phyloP scores from a whole-genome alignment of 2,113 vertebrate species.

The Arvicanthis niloticus region DNA sequence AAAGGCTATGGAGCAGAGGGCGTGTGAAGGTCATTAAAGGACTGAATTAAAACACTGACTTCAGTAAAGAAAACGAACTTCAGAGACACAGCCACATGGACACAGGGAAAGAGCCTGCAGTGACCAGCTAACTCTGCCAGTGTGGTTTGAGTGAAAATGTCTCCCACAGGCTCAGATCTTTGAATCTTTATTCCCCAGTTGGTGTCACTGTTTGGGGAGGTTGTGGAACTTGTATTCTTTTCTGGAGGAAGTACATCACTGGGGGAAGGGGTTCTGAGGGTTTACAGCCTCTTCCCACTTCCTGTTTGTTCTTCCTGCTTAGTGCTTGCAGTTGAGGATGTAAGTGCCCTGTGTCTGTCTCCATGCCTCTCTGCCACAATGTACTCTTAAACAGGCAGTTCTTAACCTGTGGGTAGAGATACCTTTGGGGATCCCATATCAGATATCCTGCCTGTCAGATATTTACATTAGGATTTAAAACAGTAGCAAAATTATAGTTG shows the following conservation, averaged over 20 bases:
- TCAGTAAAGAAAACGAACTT: neutral
- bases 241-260: neutral
- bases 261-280: neutral
- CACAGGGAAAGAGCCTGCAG: neutral
- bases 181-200: neutral
- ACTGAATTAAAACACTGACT: neutral
- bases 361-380: neutral
- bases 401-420: neutral
- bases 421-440: neutral
- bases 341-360: rapidly evolving
- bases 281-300: neutral
- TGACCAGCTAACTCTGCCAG: neutral
- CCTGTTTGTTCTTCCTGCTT: neutral
- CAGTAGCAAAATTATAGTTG: neutral
- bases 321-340: neutral
- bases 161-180: neutral
- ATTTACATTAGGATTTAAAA: neutral
- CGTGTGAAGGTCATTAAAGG: neutral
- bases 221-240: neutral
- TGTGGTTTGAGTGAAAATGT: neutral
- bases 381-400: neutral
- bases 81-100: neutral
- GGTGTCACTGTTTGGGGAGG: neutral
- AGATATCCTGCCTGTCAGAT: neutral
- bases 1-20: neutral